These are phyloP conservation scores for Pelobates fuscus DNA, from an alignment of 2,113 vertebrate genomes.

Conservation along the genomic window DNA sequence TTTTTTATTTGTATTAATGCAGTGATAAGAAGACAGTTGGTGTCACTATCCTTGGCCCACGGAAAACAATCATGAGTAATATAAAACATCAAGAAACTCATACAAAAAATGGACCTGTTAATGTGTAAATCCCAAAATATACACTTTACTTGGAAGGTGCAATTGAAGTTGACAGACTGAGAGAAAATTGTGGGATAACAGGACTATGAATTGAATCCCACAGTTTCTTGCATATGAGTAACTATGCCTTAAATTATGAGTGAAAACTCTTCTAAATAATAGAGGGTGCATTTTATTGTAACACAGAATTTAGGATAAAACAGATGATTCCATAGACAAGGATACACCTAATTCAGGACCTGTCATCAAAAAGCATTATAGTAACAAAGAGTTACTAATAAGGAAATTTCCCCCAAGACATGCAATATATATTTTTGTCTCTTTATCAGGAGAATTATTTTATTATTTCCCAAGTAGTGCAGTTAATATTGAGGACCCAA, in stretches of 20 bases:
- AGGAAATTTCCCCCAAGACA: slow-evolving; percentile 54
- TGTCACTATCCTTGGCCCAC: slow-evolving; percentile 88
- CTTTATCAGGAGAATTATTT: slow-evolving; percentile 61
- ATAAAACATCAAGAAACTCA: slow-evolving; percentile 93
- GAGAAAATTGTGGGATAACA: slow-evolving; percentile 54
- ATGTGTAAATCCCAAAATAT: slow-evolving; percentile 75
- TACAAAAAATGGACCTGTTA: slow-evolving; percentile 89
- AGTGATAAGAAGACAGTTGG: slow-evolving; percentile 95
- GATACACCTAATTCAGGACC: slow-evolving; percentile 5
- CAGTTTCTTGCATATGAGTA: slow-evolving; percentile 71
- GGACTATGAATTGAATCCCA: slow-evolving; percentile 54
- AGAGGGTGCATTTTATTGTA: slow-evolving; percentile 62
- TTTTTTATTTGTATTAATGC: slow-evolving; percentile 51
- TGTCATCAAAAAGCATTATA: background rate
- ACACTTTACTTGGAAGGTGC: slow-evolving; percentile 49
- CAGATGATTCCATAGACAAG: slow-evolving; percentile 49
- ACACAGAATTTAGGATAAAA: slow-evolving; percentile 57
- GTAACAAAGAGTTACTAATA: background rate
- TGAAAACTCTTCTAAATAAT: slow-evolving; percentile 63
- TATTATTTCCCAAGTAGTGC: slow-evolving; percentile 71
- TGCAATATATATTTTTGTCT: slow-evolving; percentile 60
- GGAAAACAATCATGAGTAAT: slow-evolving; percentile 94
- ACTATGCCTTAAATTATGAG: slow-evolving; percentile 78
- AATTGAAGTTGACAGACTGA: slow-evolving; percentile 51
- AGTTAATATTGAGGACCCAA: slow-evolving; percentile 62